Evolutionary conservation across 2,888 invertebrate genomes (phyloP), one percentile per base, ranked within the genome.

Genomic region (Harpagoxenus sublaevis): DNA sequence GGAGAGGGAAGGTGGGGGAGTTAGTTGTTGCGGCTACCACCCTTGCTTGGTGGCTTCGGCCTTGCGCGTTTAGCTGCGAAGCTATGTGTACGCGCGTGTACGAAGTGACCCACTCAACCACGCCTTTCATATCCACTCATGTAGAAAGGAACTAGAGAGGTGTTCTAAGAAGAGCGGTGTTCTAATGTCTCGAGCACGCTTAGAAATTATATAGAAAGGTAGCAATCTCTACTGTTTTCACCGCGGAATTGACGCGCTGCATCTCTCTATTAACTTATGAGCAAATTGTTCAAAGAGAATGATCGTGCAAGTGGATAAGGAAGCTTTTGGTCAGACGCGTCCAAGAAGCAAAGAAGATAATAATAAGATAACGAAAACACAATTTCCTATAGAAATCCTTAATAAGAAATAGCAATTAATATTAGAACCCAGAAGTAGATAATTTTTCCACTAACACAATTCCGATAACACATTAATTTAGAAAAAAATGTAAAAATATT

Each of bases 21-120:
- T 66, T 39, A 39, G 77, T 63, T 51, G 77, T 77, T 66, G 66
- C 77, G 77, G 53, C 66, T 39, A 66, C n/a, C 12, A 77, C 66
- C 4, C 42, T 66, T 77, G 53, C 53, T 77, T 42, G 10, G 53
- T 42, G 66, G 39, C 12, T 77, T n/a, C 45, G 35, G 48, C 63
- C 66, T 42, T 28, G 18, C 45, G 57, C 73, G 45, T 74, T 66
- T 66, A 77, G 3, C 39, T 28, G n/a, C 18, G n/a, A 31, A 77
- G 12, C 77, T 66, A 18, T 51, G 39, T 51, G 18, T 51, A 31
- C 31, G 31, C 23, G 65, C 65, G 51, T 35, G 23, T 65, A 75
- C 15, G 23, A 45, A 75, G 48, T 62, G 62, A 77, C 65, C 63
- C 35, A 75, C 65, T 77, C 65, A 53, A 77, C 18, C 65, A 51